A percentile compares a stretch with the other conserved stretches of the same genome.
These are phyloP conservation scores for Drosophila seguyi DNA, from an alignment of 1,140 invertebrate species.

Conservation along the genomic window DNA sequence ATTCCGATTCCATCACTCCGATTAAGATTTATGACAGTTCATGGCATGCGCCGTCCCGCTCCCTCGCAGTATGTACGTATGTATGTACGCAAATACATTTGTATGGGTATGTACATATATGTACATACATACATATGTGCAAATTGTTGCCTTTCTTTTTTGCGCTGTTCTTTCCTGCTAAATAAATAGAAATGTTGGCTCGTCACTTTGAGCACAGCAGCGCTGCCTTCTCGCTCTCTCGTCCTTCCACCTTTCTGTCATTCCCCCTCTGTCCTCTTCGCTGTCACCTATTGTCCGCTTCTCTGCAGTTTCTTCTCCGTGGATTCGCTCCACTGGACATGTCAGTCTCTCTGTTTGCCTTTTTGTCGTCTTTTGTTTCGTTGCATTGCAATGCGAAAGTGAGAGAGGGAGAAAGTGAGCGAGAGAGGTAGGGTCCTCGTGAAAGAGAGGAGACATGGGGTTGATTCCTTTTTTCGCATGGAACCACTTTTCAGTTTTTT, in stretches of 20 bases:
- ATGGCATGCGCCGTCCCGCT: conserved; percentile 72
- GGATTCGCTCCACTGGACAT: conserved; percentile 57
- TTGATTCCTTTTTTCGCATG: conserved; percentile 35
- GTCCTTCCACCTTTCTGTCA: conserved; percentile 8
- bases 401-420: conserved; percentile 1
- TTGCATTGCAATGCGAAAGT: conserved; percentile 13
- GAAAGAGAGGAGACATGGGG: conserved; percentile 20
- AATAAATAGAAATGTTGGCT: conserved; percentile 55
- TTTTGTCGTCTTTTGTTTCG: conserved; percentile 46
- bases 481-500: conserved; percentile 30
- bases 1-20: conserved; percentile 79
- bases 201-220: conserved; percentile 49
- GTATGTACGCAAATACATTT: not conserved
- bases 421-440: conserved; percentile 4
- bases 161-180: conserved; percentile 34
- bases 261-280: conserved; percentile 1
- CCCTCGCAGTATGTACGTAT: not conserved
- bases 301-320: conserved; percentile 45
- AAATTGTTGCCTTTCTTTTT: conserved; percentile 60
- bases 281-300: conserved; percentile 42
- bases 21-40: conserved; percentile 84
- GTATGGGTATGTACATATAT: not conserved
- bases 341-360: conserved; percentile 41
- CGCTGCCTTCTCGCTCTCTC: conserved; percentile 27
- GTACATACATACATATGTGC: conserved; percentile 18